These are phyloP conservation scores for Noctua janthe DNA, from an alignment of 2,888 invertebrate genomes.

Conservation along the genomic window DNA sequence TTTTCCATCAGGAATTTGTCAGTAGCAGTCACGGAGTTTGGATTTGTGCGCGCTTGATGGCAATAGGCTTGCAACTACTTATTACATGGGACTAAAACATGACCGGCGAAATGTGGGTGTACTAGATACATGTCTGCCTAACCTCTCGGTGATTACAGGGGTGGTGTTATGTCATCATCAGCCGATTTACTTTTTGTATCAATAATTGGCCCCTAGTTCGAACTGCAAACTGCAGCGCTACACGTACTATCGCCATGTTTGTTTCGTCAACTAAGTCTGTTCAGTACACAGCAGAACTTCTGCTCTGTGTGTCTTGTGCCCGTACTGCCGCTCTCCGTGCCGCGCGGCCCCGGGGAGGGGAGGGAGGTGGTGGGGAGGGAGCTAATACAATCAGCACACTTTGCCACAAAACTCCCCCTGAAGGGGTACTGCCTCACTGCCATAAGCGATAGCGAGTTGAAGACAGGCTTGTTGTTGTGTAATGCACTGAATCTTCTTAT, in stretches of 20 bases:
- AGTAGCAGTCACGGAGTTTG: too few relatives aligned
- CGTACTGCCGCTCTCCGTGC: background rate
- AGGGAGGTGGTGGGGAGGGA: background rate
- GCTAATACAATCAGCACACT: conserved; percentile 60
- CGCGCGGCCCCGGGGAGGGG: background rate
- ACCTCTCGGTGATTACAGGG: background rate
- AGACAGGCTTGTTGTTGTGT: background rate
- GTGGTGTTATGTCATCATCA: background rate
- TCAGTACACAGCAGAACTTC: conserved; percentile 19
- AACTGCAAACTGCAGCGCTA: background rate
- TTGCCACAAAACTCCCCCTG: conserved; percentile 30
- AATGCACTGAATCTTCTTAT: background rate
- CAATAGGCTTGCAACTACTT: too few relatives aligned
- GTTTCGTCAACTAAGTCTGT: background rate
- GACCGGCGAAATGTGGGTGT: background rate
- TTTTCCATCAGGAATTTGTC: too few relatives aligned
- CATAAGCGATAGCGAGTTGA: conserved; percentile 21
- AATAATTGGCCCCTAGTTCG: background rate
- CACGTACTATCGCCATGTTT: background rate
- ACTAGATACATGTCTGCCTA: background rate
- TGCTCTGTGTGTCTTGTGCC: background rate
- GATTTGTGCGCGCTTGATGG: too few relatives aligned
- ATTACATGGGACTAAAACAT: too few relatives aligned
- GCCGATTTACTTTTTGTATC: background rate
- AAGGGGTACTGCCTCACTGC: conserved; percentile 22